Percentiles rank a stretch among this genome's conserved stretches.
These are phyloP conservation scores for Micromesistius poutassou DNA, from an alignment of 2,797 vertebrate genomes.

Conservation along the genomic window DNA sequence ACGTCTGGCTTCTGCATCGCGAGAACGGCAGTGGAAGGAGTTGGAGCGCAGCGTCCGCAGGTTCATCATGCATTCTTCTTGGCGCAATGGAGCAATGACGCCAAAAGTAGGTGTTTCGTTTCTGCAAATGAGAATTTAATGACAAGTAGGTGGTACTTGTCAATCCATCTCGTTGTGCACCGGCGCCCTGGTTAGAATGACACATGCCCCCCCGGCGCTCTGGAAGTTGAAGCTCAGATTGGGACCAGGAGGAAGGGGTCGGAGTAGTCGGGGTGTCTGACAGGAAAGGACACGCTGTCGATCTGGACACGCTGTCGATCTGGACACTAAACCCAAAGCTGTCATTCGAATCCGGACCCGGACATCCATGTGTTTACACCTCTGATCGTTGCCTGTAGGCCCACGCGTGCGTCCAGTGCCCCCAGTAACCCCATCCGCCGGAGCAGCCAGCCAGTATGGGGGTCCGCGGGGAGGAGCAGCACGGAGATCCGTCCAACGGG, in stretches of 20 bases:
- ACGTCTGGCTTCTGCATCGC: constrained; percentile 18
- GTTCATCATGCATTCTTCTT: constrained; percentile 36
- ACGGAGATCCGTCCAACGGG: constrained; percentile 44
- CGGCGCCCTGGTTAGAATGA: constrained; percentile 34
- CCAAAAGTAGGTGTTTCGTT: constrained; percentile 26
- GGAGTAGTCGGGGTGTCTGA: not conserved
- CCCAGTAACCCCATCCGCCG: constrained; percentile 48
- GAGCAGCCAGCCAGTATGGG: constrained; percentile 60
- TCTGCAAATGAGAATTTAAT: constrained; percentile 9
- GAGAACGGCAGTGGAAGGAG: constrained; percentile 25
- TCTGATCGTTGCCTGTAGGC: not conserved
- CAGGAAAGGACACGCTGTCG: not conserved
- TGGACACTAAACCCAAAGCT: not conserved
- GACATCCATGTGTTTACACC: not conserved
- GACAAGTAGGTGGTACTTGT: constrained; percentile 28
- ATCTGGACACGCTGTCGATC: too few species aligned
- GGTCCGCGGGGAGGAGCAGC: constrained; percentile 58
- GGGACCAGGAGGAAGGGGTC: constrained; percentile 5
- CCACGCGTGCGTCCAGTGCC: not conserved
- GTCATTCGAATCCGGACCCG: not conserved
- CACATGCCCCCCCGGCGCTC: constrained; percentile 5
- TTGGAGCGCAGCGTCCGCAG: constrained; percentile 36
- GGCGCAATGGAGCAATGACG: constrained; percentile 25
- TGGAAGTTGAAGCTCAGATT: constrained; percentile 51
- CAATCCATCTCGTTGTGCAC: constrained; percentile 33